Base-by-base conservation (phyloP, 1,140 invertebrate species). In the Thereuonema tuberculata region DNA sequence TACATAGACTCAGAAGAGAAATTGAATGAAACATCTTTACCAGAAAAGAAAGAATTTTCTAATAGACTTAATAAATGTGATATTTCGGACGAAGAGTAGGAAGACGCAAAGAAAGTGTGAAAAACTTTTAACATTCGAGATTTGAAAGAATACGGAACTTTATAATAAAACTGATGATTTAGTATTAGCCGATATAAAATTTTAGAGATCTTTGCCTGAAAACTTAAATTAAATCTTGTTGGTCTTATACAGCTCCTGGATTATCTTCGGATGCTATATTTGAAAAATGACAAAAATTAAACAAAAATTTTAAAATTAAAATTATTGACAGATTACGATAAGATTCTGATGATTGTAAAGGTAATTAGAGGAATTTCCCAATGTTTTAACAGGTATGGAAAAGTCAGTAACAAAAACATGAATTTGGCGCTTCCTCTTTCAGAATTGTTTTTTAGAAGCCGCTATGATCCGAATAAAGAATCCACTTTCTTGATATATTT, bases 321-420 rank as follows among this genome's bases (percentile, higher is more conserved):
- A 37, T 31, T 67, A 37, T n/a, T 68, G 1, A 62, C 59, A 23
- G 64, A 70, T 61, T 26, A 26, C 24, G 61, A 64, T 47, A 65
- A 61, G 63, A 56, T 64, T 37, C 25, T 63, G 2, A 62, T 70
- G 49, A 60, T 70, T 59, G 64, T 68, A 55, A 61, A 60, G 28
- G 66, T 63, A 28, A 62, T 64, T 26, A 26, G 65, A 54, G 68
- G 68, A 2, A 63, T 70, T 2, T 55, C 57, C 1, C 64, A 64
- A 53, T 62, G 66, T 37, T 55, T 52, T 3, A 59, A 59, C 23
- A 63, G 63, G 47, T 67, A 68, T 63, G 48, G 54, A 12, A 60
- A 64, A 62, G 65, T 66, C 29, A 70, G 69, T 58, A 69, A 68
- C 52, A 59, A 60, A 48, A 68, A 68, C 55, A 50, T 65, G 28